Evolutionary conservation across 1,140 invertebrate species (phyloP), one percentile per base, ranked within the genome.

Genomic region (Heliconius himera): DNA sequence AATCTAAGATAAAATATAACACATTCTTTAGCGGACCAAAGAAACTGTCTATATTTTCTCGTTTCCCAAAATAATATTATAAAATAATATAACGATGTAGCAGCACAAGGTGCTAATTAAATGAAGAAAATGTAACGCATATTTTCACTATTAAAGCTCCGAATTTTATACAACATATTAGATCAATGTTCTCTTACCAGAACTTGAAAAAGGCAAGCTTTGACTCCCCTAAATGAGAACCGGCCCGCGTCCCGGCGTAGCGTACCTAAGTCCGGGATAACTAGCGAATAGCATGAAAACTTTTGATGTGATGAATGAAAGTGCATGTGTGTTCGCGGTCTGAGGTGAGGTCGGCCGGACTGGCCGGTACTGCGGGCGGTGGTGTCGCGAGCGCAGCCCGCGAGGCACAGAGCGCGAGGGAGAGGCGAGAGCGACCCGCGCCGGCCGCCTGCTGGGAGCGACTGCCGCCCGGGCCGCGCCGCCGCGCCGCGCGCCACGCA

Each of bases 391-490:
- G 85, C 87, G 86, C 84, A 87, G 76, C 82, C 84, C 87, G 83
- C 87, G 87, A 77, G 87, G 84, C 85, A 87, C 84, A 81, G 70
- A 84, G 81, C 82, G 83, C 84, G 82, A 81, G 75, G 70, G 60
- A 66, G 22, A 66, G 9, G 72, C 76, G 51, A 74, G 82, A 87
- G 87, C 91, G 90, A 92, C 92, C 86, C 87, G 88, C 86, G 87
- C 86, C 90, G 89, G 85, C 85, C 88, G 91, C 88, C 82, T 88
- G 85, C 86, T 89, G 85, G 86, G 91, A 93, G 89, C 89, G 89
- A 93, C 92, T 94, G 92, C 85, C 88, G 90, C 88, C 89, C 89
- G 91, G 89, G 88, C 87, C 88, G 90, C 86, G 86, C 80, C 85
- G 82, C 87, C 83, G 84, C 84, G 81, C 84, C 84, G 81, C 82